These are phyloP conservation scores for Myiopsitta monachus DNA, from an alignment of 2,113 vertebrate genomes.

Conservation along the genomic window DNA sequence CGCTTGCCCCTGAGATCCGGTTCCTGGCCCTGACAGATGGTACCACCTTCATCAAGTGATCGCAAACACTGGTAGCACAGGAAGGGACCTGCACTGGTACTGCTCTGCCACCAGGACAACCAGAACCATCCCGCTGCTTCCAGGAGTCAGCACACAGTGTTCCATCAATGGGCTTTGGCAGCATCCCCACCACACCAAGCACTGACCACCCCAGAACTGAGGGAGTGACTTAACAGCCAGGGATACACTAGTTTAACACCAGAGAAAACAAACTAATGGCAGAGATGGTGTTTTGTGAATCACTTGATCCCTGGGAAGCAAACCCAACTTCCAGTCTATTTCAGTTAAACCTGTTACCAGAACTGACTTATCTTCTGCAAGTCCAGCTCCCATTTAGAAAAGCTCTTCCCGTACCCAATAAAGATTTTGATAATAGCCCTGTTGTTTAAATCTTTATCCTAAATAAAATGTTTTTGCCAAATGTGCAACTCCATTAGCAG, in stretches of 20 bases:
- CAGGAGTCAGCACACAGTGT: fast-evolving
- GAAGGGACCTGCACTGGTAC: background rate
- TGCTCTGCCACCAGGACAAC: background rate
- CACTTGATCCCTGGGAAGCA: background rate
- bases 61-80: fast-evolving
- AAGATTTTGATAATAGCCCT: background rate
- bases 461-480: background rate
- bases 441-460: background rate
- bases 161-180: background rate
- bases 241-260: fast-evolving
- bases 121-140: fast-evolving
- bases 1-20: fast-evolving
- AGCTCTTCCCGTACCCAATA: background rate
- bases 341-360: background rate
- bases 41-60: fast-evolving
- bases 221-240: background rate
- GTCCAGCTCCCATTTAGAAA: fast-evolving
- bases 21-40: background rate
- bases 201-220: fast-evolving
- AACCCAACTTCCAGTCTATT: background rate
- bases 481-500: fast-evolving
- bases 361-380: background rate
- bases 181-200: fast-evolving
- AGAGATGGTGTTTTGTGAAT: background rate
- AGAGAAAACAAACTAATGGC: background rate